phyloP scores from a whole-genome alignment of 2,888 invertebrate genomes.

The Melangyna quadrimaculata region DNA sequence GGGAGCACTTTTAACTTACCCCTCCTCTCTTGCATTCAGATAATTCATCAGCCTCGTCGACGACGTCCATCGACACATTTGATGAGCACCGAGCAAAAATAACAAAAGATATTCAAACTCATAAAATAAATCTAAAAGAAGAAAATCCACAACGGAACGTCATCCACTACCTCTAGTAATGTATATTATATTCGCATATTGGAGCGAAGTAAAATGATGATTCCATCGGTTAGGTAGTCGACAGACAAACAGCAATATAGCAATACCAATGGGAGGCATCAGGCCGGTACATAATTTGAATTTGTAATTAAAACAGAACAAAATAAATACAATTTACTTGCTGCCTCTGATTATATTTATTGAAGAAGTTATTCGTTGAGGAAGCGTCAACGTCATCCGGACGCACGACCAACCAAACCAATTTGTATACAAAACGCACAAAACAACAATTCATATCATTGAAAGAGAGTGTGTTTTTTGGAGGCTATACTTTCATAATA shows the following conservation, averaged over 20 bases:
- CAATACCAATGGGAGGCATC: slow-evolving; percentile 32
- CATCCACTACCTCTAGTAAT: slow-evolving; percentile 54
- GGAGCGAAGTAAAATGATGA: slow-evolving; percentile 65
- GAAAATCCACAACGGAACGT: slow-evolving; percentile 61
- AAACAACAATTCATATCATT: background rate
- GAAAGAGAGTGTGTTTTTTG: slow-evolving; percentile 19
- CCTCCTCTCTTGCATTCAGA: background rate
- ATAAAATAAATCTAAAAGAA: slow-evolving; percentile 61
- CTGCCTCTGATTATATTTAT: slow-evolving; percentile 30
- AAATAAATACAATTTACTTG: slow-evolving; percentile 30
- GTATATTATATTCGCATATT: slow-evolving; percentile 67
- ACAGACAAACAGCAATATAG: background rate
- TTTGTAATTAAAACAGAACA: slow-evolving; percentile 58
- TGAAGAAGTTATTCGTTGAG: slow-evolving; percentile 58
- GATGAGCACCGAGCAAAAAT: slow-evolving; percentile 57
- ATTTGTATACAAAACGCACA: slow-evolving; percentile 40
- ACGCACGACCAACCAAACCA: slow-evolving; percentile 59
- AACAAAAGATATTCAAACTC: slow-evolving; percentile 66
- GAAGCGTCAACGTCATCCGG: slow-evolving; percentile 57
- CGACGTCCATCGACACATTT: slow-evolving; percentile 55
- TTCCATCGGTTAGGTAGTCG: slow-evolving; percentile 30
- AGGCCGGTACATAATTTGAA: slow-evolving; percentile 54
- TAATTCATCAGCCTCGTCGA: slow-evolving; percentile 37
- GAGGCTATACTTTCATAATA: slow-evolving; percentile 33
- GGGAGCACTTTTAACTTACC: slow-evolving; percentile 41